Base-by-base conservation (phyloP, 2,113 vertebrate species). In the Archocentrus centrarchus region DNA sequence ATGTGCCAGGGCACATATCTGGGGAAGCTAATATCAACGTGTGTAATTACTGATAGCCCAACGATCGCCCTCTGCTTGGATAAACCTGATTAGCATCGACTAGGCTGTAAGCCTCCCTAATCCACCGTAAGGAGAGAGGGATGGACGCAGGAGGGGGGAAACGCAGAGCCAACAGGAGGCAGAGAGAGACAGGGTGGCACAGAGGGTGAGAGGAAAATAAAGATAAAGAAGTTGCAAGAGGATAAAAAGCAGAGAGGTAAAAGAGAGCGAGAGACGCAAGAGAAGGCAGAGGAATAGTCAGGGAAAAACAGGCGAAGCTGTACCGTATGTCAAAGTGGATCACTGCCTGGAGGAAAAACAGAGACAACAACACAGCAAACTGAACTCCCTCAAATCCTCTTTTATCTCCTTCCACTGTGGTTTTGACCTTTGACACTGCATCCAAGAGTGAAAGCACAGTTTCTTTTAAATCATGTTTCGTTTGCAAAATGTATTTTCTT, bases 81-180 rank as follows among this genome's bases (percentile, higher is more conserved):
- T 93, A 92, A 95, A 95, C 82, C 91, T 57, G 92, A 94, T 95
- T 94, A 95, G 89, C 84, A 95, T 95, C 66, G 93, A 94, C 86
- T 75, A 77, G 81, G 57, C 89, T 90, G 77, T 86, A 91, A 95
- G 57, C 75, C 39, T 30, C 59, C 77, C 64, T 93, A 93, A 94
- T 90, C 90, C 91, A 87, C 62, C 37, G 85, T 87, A 86, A 93
- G 79, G 85, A 86, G 87, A 88, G 89, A 81, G 70, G 88, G 89
- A 88, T 68, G 77, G 82, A 86, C 0, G 15, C 14, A 41, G 61
- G 66, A 82, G 44, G 55, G 60, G 81, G 61, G 75, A 77, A 75
- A 75, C 18, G 73, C 10, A 55, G 53, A 59, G 55, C 73, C 30
- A 41, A 30, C 18, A 22, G 22, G 17, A 83, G 11, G 39, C 50